Conservation (phyloP, 1,140 invertebrate genomes). For the Dolichoris vasculosae region DNA sequence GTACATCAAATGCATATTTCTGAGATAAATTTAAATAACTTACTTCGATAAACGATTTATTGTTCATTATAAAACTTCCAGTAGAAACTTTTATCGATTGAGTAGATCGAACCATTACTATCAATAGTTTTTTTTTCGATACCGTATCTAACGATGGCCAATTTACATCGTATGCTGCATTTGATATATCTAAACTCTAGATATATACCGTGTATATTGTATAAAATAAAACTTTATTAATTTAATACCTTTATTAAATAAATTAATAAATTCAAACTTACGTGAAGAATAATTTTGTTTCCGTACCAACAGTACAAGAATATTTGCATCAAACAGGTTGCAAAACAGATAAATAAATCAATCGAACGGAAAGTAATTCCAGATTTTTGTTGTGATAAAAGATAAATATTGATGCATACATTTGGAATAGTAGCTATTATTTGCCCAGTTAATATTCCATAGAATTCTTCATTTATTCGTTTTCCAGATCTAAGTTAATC, state of each 20-base stretch:
- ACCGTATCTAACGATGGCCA: slow-evolving; percentile 14
- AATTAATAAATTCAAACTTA: slow-evolving; percentile 11
- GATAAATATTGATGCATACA: slow-evolving; percentile 45
- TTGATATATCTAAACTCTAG: slow-evolving; percentile 40
- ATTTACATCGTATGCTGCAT: slow-evolving; percentile 32
- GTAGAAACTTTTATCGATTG: slow-evolving; percentile 14
- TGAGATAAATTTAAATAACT: neutral
- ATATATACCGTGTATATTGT: neutral
- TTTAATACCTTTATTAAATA: neutral
- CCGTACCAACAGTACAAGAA: slow-evolving; percentile 50
- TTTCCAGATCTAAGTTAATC: neutral
- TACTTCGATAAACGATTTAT: slow-evolving; percentile 45
- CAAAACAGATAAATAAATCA: neutral
- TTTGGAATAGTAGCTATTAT: slow-evolving; percentile 42
- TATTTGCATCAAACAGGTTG: slow-evolving; percentile 39
- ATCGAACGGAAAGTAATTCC: slow-evolving; percentile 7
- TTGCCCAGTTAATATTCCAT: slow-evolving; percentile 12
- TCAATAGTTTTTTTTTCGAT: slow-evolving; percentile 29
- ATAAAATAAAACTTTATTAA: neutral
- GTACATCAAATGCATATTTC: neutral
- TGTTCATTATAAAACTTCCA: slow-evolving; percentile 46
- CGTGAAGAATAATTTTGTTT: slow-evolving; percentile 40
- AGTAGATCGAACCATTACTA: slow-evolving; percentile 30
- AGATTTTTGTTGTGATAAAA: slow-evolving; percentile 26
- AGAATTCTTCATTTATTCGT: slow-evolving; percentile 24